phyloP scores from a whole-genome alignment of 1,140 invertebrate genomes.

The Zaprionus africanus region DNA sequence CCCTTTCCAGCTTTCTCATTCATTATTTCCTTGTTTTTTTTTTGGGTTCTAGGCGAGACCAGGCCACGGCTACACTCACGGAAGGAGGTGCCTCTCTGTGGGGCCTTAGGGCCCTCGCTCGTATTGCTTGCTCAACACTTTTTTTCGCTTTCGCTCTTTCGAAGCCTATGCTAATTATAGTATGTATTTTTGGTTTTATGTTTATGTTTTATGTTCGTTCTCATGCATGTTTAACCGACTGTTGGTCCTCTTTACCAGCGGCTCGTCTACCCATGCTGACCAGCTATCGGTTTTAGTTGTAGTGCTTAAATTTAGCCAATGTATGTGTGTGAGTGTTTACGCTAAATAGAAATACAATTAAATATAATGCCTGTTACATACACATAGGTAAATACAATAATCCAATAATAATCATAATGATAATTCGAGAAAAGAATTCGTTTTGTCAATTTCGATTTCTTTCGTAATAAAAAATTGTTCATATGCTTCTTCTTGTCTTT shows the following conservation, averaged over 20 bases:
- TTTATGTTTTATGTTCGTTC: conserved; percentile 28
- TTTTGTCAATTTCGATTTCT: conserved; percentile 43
- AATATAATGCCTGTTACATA: conserved; percentile 24
- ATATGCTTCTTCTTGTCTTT: conserved; percentile 51
- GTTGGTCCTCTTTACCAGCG: conserved; percentile 83
- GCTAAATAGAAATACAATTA: conserved; percentile 64
- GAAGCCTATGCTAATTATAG: conserved; percentile 48
- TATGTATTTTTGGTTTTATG: conserved; percentile 23
- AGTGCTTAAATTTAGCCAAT: conserved; percentile 56
- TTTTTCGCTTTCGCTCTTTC: conserved; percentile 43
- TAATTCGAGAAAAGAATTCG: conserved; percentile 64
- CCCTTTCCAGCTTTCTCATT: background rate
- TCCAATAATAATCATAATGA: conserved; percentile 25
- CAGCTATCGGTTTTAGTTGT: conserved; percentile 54
- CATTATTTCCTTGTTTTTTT: background rate
- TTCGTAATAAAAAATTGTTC: conserved; percentile 1
- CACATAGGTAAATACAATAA: conserved; percentile 36
- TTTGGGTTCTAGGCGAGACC: conserved; percentile 49
- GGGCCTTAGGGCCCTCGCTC: conserved; percentile 68
- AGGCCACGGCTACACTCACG: conserved; percentile 52
- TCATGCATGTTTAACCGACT: conserved; percentile 68
- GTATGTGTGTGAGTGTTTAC: conserved; percentile 34
- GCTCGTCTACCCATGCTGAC: conserved; percentile 53
- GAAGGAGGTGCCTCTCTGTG: conserved; percentile 1
- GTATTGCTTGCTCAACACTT: conserved; percentile 81